Evolutionary conservation across 2,113 vertebrate species (phyloP).

Genomic region (Tupaia chinensis): DNA sequence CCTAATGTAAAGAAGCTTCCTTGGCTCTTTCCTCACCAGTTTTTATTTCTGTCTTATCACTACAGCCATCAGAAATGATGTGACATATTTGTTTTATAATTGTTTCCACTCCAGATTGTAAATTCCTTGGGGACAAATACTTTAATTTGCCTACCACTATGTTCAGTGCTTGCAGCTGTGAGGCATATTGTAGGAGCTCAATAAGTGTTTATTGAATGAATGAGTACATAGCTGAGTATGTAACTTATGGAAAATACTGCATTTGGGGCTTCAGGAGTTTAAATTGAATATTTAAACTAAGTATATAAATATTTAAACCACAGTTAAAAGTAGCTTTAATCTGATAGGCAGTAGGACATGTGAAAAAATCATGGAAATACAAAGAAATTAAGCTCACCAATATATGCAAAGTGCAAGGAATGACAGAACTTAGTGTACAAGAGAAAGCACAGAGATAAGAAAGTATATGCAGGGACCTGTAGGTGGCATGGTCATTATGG

Average conservation of each 20-base stretch:
- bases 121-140: background rate
- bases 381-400: background rate
- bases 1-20: background rate
- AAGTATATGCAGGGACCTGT: background rate
- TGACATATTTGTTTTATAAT: background rate
- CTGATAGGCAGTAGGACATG: background rate
- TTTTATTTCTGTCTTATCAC: background rate
- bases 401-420: background rate
- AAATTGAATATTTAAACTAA: background rate
- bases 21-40: background rate
- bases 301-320: conserved; percentile 17
- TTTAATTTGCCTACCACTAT: background rate
- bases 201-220: background rate
- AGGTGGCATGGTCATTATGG: too few relatives aligned
- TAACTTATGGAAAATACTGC: background rate
- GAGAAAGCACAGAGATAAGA: background rate
- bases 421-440: background rate
- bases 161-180: background rate
- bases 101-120: background rate
- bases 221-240: background rate
- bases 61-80: background rate
- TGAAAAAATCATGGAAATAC: background rate
- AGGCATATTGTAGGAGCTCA: background rate
- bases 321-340: background rate
- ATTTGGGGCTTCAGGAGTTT: background rate